Base-by-base conservation (phyloP, 2,888 invertebrate species). In the Latrodectus hesperus region DNA sequence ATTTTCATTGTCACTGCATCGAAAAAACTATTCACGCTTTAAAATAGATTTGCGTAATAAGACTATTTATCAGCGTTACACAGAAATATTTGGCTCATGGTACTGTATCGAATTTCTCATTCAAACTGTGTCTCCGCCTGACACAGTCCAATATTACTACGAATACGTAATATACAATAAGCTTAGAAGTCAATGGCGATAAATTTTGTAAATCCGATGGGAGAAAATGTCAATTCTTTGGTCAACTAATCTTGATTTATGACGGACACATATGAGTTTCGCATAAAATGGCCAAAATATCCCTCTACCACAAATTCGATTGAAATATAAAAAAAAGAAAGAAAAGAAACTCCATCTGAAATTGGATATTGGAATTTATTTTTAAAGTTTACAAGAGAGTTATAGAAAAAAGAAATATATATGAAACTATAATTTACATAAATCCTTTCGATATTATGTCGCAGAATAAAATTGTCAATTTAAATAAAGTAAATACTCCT, bases 221-320 rank as follows among this genome's bases (percentile, higher is more conserved):
- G 38, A 6, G 38, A 17, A 65, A 83, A 83, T 70, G 73, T 74
- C 81, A 74, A 65, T 67, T 81, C 65, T 64, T 49, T 77, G 83
- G 83, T 76, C 83, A 76, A 76, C 76, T 83, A 83, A 76, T 83
- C 83, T 71, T 83, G 83, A 83, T 83, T 71, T 76, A 83, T 83
- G 71, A 64, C 64, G 38, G 51, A 71, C 70, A 22, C 14, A 71
- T 64, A 76, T 83, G 72, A 52, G 64, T 71, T 71, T 70, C 71
- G 26, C 65, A 51, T 26, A 67, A 71, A 64, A 71, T 70, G 64
- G 16, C 71, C 67, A 53, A 38, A 38, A 38, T n/a, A 60, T 68
- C 82, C 81, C 16, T 60, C 38, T 38, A 1, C 5, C 6, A 38
- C 38, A 38, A 38, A 1, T 38, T 38, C 38, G 6, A 6, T 64